Percentiles rank a stretch among this genome's conserved stretches.
Evolutionary conservation across 2,888 invertebrate genomes (phyloP).

Genomic region (Drosophila borealis): DNA sequence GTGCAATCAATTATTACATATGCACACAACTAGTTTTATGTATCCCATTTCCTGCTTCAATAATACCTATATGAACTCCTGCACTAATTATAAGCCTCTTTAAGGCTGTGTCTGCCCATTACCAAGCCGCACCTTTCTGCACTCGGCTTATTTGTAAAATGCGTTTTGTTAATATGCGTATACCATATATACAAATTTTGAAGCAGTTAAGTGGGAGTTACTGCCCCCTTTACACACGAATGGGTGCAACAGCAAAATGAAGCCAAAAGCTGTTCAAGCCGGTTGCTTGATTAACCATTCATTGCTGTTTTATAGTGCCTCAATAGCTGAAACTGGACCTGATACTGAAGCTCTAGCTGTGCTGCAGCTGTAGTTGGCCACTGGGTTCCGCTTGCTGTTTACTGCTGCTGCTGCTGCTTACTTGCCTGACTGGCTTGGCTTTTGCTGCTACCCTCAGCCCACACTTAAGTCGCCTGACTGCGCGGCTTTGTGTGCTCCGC

Average conservation of each 20-base stretch:
- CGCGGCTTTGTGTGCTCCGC: constrained; percentile 60
- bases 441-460: constrained; percentile 42
- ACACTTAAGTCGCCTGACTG: constrained; percentile 62
- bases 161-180: constrained; percentile 54
- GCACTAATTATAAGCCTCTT: constrained; percentile 42
- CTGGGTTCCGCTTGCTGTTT: constrained; percentile 20
- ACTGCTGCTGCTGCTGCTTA: constrained; percentile 22
- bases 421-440: constrained; percentile 59
- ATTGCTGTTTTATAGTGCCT: constrained; percentile 76
- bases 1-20: constrained; percentile 28
- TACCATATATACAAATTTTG: constrained; percentile 28
- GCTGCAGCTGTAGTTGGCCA: constrained; percentile 18
- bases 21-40: neutral
- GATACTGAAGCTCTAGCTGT: constrained; percentile 23
- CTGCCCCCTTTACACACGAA: constrained; percentile 33
- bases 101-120: constrained; percentile 28
- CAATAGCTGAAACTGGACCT: constrained; percentile 62
- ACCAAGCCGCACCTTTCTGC: constrained; percentile 30
- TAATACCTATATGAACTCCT: constrained; percentile 5
- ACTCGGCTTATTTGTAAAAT: constrained; percentile 58
- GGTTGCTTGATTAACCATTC: constrained; percentile 78
- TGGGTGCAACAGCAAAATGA: constrained; percentile 63
- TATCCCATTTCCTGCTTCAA: neutral
- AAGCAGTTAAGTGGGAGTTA: constrained; percentile 38
- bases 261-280: constrained; percentile 74